Conservation (phyloP, 2,888 invertebrate species). For the Cephus spinipes region DNA sequence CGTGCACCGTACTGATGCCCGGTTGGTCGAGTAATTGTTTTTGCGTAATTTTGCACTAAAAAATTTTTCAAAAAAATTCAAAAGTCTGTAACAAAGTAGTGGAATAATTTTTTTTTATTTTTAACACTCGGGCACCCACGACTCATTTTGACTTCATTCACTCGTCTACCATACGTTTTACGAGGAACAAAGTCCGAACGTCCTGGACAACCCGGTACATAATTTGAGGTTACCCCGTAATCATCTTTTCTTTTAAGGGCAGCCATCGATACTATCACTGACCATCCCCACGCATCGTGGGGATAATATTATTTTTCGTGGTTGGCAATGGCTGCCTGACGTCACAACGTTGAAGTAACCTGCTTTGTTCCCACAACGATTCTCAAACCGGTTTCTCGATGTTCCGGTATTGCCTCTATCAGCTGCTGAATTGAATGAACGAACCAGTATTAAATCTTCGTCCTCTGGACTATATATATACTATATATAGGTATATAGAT, state of each 20-base stretch:
- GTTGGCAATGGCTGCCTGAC: constrained; percentile 44
- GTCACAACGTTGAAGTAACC: constrained; percentile 56
- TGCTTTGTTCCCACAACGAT: constrained; percentile 61
- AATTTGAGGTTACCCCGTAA: background rate
- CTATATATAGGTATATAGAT: background rate
- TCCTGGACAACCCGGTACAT: background rate
- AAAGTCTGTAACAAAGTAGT: too few species aligned
- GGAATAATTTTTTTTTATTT: too few species aligned
- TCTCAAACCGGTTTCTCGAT: constrained; percentile 54
- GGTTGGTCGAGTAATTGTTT: background rate
- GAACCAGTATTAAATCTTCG: background rate
- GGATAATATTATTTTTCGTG: background rate
- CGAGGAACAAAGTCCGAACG: background rate
- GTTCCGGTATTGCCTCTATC: constrained; percentile 53
- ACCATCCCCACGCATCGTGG: constrained; percentile 51
- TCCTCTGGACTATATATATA: background rate
- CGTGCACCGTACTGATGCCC: background rate
- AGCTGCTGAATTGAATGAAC: constrained; percentile 44
- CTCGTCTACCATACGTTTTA: background rate
- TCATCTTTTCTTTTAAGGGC: background rate
- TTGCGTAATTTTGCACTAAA: too few species aligned
- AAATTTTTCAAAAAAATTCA: too few species aligned
- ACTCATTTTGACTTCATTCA: background rate
- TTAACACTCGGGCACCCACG: background rate
- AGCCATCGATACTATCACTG: constrained; percentile 43